Base-by-base conservation (phyloP, 1,140 invertebrate species). In the Thaumetopoea pityocampa region DNA sequence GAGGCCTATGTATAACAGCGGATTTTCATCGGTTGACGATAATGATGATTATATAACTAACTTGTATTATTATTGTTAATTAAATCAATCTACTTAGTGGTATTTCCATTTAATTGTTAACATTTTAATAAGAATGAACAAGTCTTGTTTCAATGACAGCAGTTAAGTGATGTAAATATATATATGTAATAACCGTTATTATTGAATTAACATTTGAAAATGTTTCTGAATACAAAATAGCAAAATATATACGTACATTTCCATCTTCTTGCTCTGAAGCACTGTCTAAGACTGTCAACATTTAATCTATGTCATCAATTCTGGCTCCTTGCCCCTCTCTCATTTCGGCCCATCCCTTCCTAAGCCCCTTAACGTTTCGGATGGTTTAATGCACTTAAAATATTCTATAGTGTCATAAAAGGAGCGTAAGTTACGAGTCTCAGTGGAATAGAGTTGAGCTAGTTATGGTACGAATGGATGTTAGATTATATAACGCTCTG, bases 401-500 rank as follows among this genome's bases (percentile, higher is more conserved):
- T 70, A 74, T 74, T 70, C 67, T 65, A 68, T 57, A 62, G 48
- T 67, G 54, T 66, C 60, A 68, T 71, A 71, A 71, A 71, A 66
- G 56, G 44, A 52, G 42, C 44, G 44, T 64, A 61, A 71, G 55
- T 64, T 66, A 71, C 54, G 62, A 41, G 37, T 33, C 65, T 43
- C 59, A 12, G 16, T 5, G 51, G 67, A 61, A 33, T 46, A 44
- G 42, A 34, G 16, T 35, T 10, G 34, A 41, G 32, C 42, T 50
- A 50, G 37, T 32, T 26, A 32, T 41, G 37, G 30, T 23, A 9
- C 28, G 16, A 29, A n/a, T n/a, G n/a, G 1, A 22, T 22, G 30
- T 16, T 35, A 19, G 24, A 35, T 43, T 26, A 43, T 34, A 28
- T 30, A 17, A 28, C 30, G 16, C 5, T 33, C n/a, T 19, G 8